Conservation (phyloP, 2,888 invertebrate species). For the Agelastica alni region DNA sequence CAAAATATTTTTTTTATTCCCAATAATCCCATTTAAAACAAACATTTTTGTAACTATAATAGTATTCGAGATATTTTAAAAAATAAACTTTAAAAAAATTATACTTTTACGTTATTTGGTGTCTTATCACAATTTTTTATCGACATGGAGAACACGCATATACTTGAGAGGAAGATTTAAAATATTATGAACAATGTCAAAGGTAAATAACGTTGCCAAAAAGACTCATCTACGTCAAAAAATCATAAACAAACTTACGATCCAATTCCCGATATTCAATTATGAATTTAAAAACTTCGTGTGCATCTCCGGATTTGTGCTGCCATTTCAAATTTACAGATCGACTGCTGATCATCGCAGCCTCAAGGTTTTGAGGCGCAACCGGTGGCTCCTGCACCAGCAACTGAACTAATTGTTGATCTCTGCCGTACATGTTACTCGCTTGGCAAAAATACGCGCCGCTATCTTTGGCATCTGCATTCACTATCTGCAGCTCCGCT, state of each 20-base stretch:
- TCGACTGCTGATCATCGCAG: conserved; percentile 69
- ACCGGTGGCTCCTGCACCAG: conserved; percentile 70
- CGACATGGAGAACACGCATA: neutral
- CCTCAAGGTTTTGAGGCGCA: conserved; percentile 58
- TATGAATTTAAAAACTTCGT: conserved; percentile 71
- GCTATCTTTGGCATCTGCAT: conserved; percentile 71
- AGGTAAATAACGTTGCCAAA: too few species aligned
- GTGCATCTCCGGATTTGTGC: conserved; percentile 68
- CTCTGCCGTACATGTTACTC: conserved; percentile 72
- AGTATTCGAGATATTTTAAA: too few species aligned
- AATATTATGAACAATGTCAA: neutral
- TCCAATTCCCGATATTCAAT: conserved; percentile 69
- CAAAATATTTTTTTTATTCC: too few species aligned
- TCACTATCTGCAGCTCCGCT: conserved; percentile 71
- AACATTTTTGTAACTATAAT: too few species aligned
- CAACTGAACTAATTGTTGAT: conserved; percentile 73
- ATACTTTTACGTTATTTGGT: too few species aligned
- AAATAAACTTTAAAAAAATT: too few species aligned
- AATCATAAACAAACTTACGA: conserved; percentile 57
- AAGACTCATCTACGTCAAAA: too few species aligned
- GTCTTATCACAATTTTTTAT: too few species aligned
- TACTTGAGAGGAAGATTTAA: neutral
- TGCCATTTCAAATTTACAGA: conserved; percentile 79
- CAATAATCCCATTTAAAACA: too few species aligned
- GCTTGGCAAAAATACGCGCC: conserved; percentile 81